Percentiles rank a stretch among this genome's conserved stretches.
phyloP scores from a whole-genome alignment of 2,888 invertebrate species.

The Brachylomia viminalis region DNA sequence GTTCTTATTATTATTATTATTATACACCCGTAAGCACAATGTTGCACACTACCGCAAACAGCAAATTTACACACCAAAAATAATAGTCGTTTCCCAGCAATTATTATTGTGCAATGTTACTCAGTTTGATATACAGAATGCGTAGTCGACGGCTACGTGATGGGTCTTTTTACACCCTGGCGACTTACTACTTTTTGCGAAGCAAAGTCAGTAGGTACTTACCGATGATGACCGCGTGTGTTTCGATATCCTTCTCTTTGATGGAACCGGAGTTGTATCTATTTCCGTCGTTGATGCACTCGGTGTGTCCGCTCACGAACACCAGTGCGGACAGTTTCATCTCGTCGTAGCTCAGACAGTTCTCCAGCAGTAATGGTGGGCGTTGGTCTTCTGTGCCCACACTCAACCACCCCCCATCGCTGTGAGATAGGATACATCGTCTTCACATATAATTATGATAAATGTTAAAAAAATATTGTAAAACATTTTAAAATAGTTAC shows the following conservation, averaged over 20 bases:
- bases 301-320: conserved; percentile 90
- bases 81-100: no score
- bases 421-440: not conserved
- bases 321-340: conserved; percentile 91
- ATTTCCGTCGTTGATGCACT: conserved; percentile 91
- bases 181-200: no score
- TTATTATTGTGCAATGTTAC: no score
- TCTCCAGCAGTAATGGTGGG: conserved; percentile 87
- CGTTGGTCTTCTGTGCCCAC: conserved; percentile 90
- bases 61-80: no score
- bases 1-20: no score
- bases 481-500: no score
- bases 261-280: conserved; percentile 6
- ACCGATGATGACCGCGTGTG: conserved; percentile 31
- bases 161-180: no score
- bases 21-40: no score
- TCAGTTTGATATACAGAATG: no score
- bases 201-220: not conserved
- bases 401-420: not conserved
- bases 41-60: no score
- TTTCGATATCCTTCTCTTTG: conserved; percentile 1
- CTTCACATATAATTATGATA: not conserved
- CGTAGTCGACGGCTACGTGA: no score
- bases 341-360: conserved; percentile 92
- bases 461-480: no score